A percentile compares a stretch with the other conserved stretches of the same genome.
Conservation (phyloP, 1,140 invertebrate species). For the Argopecten irradians region DNA sequence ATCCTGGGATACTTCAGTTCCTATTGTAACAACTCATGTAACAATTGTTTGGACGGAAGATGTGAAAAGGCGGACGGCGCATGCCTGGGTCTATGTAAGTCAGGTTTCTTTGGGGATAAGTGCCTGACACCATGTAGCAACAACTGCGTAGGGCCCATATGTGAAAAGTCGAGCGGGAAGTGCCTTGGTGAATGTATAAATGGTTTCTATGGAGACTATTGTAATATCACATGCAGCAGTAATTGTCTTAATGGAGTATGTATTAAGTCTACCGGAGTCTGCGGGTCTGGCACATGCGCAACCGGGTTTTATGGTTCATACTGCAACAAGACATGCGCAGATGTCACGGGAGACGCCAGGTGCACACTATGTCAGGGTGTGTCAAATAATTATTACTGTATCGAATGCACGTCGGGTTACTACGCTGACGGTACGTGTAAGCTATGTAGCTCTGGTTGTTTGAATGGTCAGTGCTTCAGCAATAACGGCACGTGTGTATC, state of each 20-base stretch:
- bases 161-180: slow-evolving; percentile 26
- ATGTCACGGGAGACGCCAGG: neutral
- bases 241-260: slow-evolving; percentile 33
- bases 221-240: slow-evolving; percentile 32
- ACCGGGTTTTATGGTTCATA: slow-evolving; percentile 28
- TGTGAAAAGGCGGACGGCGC: neutral
- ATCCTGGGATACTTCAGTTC: neutral
- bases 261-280: neutral
- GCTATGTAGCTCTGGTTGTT: neutral
- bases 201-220: slow-evolving; percentile 42
- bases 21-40: neutral
- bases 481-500: neutral
- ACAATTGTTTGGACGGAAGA: neutral
- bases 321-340: slow-evolving; percentile 34
- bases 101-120: slow-evolving; percentile 33
- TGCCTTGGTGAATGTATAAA: slow-evolving; percentile 35
- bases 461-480: neutral
- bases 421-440: neutral
- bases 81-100: slow-evolving; percentile 25
- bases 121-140: slow-evolving; percentile 30
- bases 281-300: neutral
- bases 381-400: neutral
- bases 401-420: neutral
- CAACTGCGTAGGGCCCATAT: slow-evolving; percentile 26
- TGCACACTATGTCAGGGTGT: neutral